Evolutionary conservation across 2,888 invertebrate genomes (phyloP).

Genomic region (Glyphotaelius pellucidus): DNA sequence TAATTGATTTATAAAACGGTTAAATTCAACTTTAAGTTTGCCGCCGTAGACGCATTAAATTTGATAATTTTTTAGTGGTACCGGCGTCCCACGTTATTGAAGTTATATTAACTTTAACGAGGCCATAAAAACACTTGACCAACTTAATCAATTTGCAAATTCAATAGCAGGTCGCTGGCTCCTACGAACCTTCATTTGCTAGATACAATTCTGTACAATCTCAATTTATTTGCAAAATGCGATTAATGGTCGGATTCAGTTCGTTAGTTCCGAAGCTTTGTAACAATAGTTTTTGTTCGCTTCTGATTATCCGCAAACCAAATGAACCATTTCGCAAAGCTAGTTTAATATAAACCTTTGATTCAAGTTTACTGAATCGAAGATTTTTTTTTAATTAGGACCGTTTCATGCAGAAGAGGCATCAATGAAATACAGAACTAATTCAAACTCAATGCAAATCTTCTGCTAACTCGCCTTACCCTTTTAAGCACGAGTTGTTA

Average conservation of each 20-base stretch:
- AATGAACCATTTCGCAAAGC: conserved; percentile 28
- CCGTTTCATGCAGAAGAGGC: not conserved
- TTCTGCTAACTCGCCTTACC: not conserved
- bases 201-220: not conserved
- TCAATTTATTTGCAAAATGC: conserved; percentile 31
- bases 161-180: not conserved
- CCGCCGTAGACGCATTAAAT: not conserved
- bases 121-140: not conserved
- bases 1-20: too few relatives aligned
- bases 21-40: not conserved
- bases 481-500: not conserved
- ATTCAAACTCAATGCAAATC: not conserved
- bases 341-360: not conserved
- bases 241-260: conserved; percentile 25
- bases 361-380: not conserved
- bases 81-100: not conserved
- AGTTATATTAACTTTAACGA: not conserved
- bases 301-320: conserved; percentile 27
- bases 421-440: not conserved
- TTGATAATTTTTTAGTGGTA: not conserved
- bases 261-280: conserved; percentile 27
- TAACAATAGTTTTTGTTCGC: conserved; percentile 29
- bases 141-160: not conserved
- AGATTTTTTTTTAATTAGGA: not conserved
- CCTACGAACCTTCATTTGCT: not conserved